These are phyloP conservation scores for Drosophila dives DNA, from an alignment of 2,888 invertebrate genomes.

Conservation along the genomic window DNA sequence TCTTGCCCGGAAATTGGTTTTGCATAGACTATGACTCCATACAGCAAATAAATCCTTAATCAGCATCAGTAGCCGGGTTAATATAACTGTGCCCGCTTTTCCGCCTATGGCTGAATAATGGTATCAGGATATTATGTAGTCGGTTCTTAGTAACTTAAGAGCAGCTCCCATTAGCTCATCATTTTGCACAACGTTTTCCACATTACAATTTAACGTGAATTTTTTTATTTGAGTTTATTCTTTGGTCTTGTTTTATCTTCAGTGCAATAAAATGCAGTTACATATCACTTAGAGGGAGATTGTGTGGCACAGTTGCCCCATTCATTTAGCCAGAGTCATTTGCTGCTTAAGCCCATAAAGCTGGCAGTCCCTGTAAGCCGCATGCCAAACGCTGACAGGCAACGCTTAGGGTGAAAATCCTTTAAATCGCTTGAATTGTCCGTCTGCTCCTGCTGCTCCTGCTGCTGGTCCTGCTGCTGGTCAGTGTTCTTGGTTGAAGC, in stretches of 20 bases:
- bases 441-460: constrained; percentile 9
- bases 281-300: constrained; percentile 23
- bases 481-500: constrained; percentile 16
- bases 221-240: constrained; percentile 5
- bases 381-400: constrained; percentile 76
- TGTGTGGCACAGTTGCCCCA: constrained; percentile 32
- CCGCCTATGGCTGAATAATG: too few species aligned
- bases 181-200: constrained; percentile 2
- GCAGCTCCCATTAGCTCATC: background rate
- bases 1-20: background rate
- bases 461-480: constrained; percentile 18
- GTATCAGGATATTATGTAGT: background rate
- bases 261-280: constrained; percentile 41
- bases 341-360: constrained; percentile 65
- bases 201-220: constrained; percentile 1
- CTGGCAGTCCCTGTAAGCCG: constrained; percentile 70
- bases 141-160: background rate
- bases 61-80: too few species aligned
- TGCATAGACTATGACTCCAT: background rate
- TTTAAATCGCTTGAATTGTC: constrained; percentile 58
- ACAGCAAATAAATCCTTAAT: background rate
- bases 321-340: constrained; percentile 66
- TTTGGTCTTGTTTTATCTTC: background rate
- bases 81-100: background rate
- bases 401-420: constrained; percentile 73